phyloP scores from a whole-genome alignment of 2,888 invertebrate genomes.

The Phymatocera aterrima region DNA sequence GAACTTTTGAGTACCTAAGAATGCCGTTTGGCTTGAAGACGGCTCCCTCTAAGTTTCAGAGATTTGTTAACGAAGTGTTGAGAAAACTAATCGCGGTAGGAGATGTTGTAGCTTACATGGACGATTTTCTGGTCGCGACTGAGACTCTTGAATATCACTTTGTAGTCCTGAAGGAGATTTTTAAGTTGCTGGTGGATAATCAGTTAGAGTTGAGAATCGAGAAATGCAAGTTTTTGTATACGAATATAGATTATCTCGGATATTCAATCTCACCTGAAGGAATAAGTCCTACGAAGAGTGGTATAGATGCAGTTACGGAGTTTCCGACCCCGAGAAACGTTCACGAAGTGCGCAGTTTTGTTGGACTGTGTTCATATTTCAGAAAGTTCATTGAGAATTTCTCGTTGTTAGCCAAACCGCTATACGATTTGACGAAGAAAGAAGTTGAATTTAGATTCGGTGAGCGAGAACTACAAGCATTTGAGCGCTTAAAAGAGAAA shows the following conservation, averaged over 20 bases:
- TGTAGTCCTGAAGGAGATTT: slow-evolving; percentile 41
- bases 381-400: slow-evolving; percentile 52
- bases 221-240: not conserved
- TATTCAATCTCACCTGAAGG: not conserved
- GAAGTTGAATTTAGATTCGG: slow-evolving; percentile 50
- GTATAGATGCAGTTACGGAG: not conserved
- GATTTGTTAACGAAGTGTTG: slow-evolving; percentile 42
- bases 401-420: slow-evolving; percentile 51
- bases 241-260: not conserved
- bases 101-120: slow-evolving; percentile 49
- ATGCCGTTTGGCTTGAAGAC: slow-evolving; percentile 49
- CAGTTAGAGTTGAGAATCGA: slow-evolving; percentile 35
- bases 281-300: not conserved
- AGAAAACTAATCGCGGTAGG: slow-evolving; percentile 32
- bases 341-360: slow-evolving; percentile 34
- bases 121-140: slow-evolving; percentile 52
- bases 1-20: slow-evolving; percentile 46
- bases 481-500: slow-evolving; percentile 47
- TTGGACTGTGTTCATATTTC: slow-evolving; percentile 53
- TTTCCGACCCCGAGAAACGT: slow-evolving; percentile 50
- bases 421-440: slow-evolving; percentile 52
- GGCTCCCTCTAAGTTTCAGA: slow-evolving; percentile 47
- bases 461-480: slow-evolving; percentile 45
- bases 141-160: slow-evolving; percentile 49
- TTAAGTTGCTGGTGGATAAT: slow-evolving; percentile 47